phyloP scores from a whole-genome alignment of 30 jellyfish, hydroid and myxozoan species.

The Aurelia aurita complex sp. Pacific region DNA sequence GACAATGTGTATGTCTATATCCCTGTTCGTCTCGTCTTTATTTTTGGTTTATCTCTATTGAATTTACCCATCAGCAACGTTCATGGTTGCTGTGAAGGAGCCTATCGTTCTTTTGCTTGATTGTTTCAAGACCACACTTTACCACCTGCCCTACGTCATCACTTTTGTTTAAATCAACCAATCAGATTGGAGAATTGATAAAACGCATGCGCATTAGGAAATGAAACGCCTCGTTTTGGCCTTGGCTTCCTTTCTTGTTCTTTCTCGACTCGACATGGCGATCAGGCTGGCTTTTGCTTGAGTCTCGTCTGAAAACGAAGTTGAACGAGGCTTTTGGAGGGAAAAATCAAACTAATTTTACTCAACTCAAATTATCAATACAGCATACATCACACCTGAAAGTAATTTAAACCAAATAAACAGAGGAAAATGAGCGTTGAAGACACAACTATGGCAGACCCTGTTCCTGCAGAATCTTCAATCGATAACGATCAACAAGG shows the following conservation, averaged over 20 bases:
- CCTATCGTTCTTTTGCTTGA: not conserved
- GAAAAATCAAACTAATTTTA: slow-evolving; percentile 53
- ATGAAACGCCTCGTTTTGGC: slow-evolving; percentile 85
- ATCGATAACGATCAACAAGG: not conserved
- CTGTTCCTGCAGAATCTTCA: slow-evolving; percentile 3
- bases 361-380: not conserved
- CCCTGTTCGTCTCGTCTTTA: no score
- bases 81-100: not conserved
- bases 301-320: slow-evolving; percentile 79
- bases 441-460: slow-evolving; percentile 2
- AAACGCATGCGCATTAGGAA: slow-evolving; percentile 28
- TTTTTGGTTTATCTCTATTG: no score
- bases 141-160: slow-evolving; percentile 68
- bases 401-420: not conserved
- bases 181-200: not conserved
- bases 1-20: no score
- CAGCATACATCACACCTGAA: not conserved
- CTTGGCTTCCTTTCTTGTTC: slow-evolving; percentile 68
- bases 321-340: slow-evolving; percentile 84
- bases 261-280: slow-evolving; percentile 84
- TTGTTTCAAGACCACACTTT: not conserved
- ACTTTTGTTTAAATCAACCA: slow-evolving; percentile 35
- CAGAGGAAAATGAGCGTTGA: slow-evolving; percentile 1
- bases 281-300: slow-evolving; percentile 53
- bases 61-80: no score